A percentile compares a stretch with the other conserved stretches of the same genome.
Evolutionary conservation across 1,140 invertebrate genomes (phyloP).

Genomic region (Heliconius hermathena): DNA sequence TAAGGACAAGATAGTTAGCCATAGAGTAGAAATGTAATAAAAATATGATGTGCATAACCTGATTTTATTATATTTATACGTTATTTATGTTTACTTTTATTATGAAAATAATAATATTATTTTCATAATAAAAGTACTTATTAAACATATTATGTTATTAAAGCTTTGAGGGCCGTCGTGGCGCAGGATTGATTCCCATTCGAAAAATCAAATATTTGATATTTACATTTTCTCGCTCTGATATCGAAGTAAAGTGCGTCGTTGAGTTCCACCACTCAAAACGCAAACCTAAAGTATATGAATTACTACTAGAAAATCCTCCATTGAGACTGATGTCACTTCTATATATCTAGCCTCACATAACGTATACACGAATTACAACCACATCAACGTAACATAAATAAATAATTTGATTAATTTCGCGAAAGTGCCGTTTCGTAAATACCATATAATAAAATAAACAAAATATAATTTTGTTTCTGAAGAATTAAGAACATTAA

Average conservation of each 20-base stretch:
- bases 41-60: neutral
- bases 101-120: neutral
- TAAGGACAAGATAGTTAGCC: constrained; percentile 21
- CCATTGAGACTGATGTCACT: neutral
- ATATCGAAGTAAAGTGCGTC: too few relatives aligned
- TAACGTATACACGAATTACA: neutral
- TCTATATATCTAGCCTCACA: neutral
- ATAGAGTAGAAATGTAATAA: neutral
- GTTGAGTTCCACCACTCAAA: too few relatives aligned
- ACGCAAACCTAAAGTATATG: too few relatives aligned
- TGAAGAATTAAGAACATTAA: neutral
- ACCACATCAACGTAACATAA: constrained; percentile 1
- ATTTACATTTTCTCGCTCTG: too few relatives aligned
- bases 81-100: neutral
- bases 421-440: neutral
- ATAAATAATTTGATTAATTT: constrained; percentile 3
- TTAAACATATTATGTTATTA: too few relatives aligned
- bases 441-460: neutral
- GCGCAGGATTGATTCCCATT: too few relatives aligned
- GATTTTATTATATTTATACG: neutral
- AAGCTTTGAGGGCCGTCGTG: too few relatives aligned
- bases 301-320: neutral
- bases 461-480: neutral
- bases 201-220: too few relatives aligned
- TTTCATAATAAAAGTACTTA: neutral